Evolutionary conservation across 1,140 invertebrate genomes (phyloP).

Genomic region (Bombus superbus): DNA sequence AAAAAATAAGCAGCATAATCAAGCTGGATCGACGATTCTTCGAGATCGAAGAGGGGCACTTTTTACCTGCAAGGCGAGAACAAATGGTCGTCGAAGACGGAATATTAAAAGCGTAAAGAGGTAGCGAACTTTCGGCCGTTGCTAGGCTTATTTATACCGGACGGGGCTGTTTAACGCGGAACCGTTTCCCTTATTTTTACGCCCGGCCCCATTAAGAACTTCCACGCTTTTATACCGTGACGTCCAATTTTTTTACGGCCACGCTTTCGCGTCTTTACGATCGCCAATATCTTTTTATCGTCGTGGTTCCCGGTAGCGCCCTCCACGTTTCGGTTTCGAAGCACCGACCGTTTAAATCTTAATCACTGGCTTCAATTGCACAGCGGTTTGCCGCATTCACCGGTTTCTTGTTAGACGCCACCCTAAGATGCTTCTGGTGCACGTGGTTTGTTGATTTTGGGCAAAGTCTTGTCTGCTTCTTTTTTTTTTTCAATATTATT

Average conservation of each 20-base stretch:
- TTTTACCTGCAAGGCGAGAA: no score
- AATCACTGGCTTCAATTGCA: neutral
- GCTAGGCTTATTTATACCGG: constrained; percentile 22
- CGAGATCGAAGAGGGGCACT: no score
- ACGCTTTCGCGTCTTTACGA: constrained; percentile 26
- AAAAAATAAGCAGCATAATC: no score
- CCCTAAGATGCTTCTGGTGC: no score
- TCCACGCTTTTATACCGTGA: constrained; percentile 10
- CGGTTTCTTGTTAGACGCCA: no score
- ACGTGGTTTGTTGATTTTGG: no score
- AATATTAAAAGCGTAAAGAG: neutral
- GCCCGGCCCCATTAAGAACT: constrained; percentile 3
- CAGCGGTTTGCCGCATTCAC: neutral
- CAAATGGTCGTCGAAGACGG: no score
- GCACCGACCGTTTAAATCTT: constrained; percentile 20
- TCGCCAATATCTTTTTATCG: constrained; percentile 44
- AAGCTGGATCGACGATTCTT: no score
- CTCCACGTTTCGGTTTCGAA: neutral
- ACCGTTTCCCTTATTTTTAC: constrained; percentile 39
- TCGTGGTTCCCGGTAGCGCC: neutral
- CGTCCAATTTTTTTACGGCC: constrained; percentile 40
- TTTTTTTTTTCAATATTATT: no score
- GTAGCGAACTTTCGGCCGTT: neutral
- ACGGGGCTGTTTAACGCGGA: constrained; percentile 4
- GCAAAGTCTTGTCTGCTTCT: no score